A percentile compares a stretch with the other conserved stretches of the same genome.
Conservation (phyloP, 2,113 vertebrate genomes). For the Cavia porcellus region DNA sequence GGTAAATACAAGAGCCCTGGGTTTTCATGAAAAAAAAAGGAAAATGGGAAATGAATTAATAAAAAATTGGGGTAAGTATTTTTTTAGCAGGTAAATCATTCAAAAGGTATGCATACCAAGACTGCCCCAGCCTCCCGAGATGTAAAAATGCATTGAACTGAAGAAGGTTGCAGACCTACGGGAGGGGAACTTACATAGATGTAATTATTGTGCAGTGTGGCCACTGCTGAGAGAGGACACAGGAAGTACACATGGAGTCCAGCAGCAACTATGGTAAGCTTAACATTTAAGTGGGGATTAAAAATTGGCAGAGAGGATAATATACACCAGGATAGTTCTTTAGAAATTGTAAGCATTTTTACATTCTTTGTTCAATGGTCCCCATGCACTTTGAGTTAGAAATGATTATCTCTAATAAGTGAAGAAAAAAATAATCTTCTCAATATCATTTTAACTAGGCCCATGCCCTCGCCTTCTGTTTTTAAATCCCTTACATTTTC, state of each 20-base stretch:
- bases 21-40: neutral
- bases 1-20: neutral
- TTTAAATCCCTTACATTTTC: conserved; percentile 14
- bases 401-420: conserved; percentile 14
- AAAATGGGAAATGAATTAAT: conserved; percentile 43
- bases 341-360: neutral
- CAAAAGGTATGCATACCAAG: neutral
- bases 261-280: neutral
- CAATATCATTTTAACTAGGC: neutral
- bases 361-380: neutral
- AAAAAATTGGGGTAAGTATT: neutral
- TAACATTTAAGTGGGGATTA: neutral
- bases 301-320: neutral
- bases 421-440: neutral
- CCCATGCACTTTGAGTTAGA: neutral
- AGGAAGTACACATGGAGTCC: neutral
- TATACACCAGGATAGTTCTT: neutral
- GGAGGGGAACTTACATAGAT: neutral
- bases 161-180: neutral
- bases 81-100: neutral
- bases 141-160: neutral
- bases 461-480: neutral
- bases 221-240: neutral
- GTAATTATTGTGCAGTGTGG: fast-evolving
- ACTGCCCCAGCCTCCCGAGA: neutral